phyloP scores from a whole-genome alignment of 2,113 vertebrate genomes.

The Pteronura brasiliensis region DNA sequence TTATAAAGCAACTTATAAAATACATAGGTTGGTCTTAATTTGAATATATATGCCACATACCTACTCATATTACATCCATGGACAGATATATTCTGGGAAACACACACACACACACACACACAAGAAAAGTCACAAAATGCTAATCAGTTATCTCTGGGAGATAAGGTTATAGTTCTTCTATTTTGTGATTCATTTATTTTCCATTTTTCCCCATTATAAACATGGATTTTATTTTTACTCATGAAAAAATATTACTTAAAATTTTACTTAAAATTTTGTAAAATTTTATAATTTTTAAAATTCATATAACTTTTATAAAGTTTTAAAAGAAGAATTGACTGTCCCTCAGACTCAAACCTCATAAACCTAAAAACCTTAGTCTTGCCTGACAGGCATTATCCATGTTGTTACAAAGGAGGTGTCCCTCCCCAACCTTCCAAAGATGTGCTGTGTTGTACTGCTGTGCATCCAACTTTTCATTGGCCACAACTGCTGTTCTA shows the following conservation, averaged over 20 bases:
- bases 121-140: neutral
- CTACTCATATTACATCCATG: neutral
- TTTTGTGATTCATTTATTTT: neutral
- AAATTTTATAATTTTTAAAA: neutral
- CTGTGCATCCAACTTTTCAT: neutral
- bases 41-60: neutral
- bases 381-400: neutral
- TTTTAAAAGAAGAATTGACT: neutral
- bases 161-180: neutral
- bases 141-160: neutral
- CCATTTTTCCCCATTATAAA: neutral
- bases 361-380: neutral
- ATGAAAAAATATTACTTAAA: neutral
- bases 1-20: neutral
- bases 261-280: neutral
- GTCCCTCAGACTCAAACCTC: too few relatives aligned
- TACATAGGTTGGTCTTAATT: neutral
- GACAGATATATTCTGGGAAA: neutral
- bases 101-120: too few relatives aligned
- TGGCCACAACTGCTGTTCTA: neutral
- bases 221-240: neutral
- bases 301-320: neutral
- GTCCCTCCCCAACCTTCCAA: neutral
- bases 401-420: neutral
- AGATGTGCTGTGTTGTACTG: neutral